Conservation (phyloP, 1,140 invertebrate genomes). For the Listronotus bonariensis region DNA sequence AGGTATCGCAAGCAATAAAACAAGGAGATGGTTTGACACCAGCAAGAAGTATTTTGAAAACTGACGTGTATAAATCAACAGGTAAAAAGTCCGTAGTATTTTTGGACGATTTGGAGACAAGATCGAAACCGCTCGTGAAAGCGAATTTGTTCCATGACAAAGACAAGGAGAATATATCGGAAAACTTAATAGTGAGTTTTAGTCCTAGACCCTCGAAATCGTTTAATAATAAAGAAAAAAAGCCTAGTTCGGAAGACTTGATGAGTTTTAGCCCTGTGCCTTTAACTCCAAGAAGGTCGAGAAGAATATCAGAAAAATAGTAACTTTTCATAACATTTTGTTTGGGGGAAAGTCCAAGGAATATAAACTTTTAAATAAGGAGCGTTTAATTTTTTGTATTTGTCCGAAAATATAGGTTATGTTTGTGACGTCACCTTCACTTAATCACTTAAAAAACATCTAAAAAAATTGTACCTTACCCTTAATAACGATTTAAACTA, state of each 20-base stretch:
- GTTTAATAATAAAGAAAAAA: constrained; percentile 4
- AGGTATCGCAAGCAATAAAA: constrained; percentile 40
- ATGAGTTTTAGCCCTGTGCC: too few relatives aligned
- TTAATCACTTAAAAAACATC: too few relatives aligned
- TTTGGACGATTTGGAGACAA: constrained; percentile 6
- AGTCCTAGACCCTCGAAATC: background rate
- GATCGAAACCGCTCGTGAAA: background rate
- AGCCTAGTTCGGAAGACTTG: background rate
- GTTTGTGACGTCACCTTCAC: too few relatives aligned
- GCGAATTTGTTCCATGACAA: constrained; percentile 2
- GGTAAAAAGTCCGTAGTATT: constrained; percentile 43
- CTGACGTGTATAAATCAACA: constrained; percentile 28
- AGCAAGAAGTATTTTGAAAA: constrained; percentile 44
- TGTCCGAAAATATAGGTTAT: too few relatives aligned
- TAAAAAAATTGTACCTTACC: too few relatives aligned
- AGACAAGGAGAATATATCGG: constrained; percentile 13
- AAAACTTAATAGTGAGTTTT: background rate
- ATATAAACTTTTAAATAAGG: too few relatives aligned
- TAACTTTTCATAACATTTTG: too few relatives aligned
- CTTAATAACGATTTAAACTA: too few relatives aligned
- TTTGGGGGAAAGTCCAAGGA: too few relatives aligned
- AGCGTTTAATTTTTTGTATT: too few relatives aligned
- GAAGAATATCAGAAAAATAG: background rate
- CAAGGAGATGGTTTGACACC: constrained; percentile 35
- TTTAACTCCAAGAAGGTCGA: too few relatives aligned